phyloP scores from a whole-genome alignment of 1,140 invertebrate species.

The Leptopilina boulardi region DNA sequence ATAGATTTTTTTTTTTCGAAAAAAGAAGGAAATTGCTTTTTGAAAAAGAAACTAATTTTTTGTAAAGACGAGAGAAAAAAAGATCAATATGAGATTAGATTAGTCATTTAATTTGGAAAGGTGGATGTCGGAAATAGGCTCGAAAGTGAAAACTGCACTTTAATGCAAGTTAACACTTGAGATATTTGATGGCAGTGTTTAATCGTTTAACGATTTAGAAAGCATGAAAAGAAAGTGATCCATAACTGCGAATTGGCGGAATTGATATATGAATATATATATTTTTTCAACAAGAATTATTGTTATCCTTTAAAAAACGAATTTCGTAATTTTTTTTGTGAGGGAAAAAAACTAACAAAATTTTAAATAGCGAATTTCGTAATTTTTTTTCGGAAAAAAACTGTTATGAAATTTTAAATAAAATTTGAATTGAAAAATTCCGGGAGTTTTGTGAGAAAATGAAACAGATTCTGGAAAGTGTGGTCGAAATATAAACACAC shows the following conservation, averaged over 20 bases:
- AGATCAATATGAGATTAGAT: too few relatives aligned
- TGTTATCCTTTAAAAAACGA: not conserved
- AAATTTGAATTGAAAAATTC: too few relatives aligned
- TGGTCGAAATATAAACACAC: not conserved
- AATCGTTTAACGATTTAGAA: conserved; percentile 13
- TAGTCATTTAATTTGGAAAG: conserved; percentile 10
- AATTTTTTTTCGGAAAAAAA: too few relatives aligned
- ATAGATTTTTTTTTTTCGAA: too few relatives aligned
- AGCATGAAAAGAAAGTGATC: conserved; percentile 13
- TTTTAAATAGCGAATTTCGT: too few relatives aligned
- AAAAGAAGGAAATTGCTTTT: too few relatives aligned
- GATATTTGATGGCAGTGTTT: conserved; percentile 26
- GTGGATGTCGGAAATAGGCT: not conserved
- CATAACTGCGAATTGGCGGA: not conserved
- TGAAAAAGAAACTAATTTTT: not conserved
- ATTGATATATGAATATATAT: too few relatives aligned
- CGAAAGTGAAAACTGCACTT: conserved; percentile 1
- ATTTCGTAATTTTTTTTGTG: too few relatives aligned
- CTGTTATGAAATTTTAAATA: too few relatives aligned
- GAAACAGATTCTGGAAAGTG: too few relatives aligned
- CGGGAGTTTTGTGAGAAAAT: not conserved
- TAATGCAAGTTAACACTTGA: conserved; percentile 8
- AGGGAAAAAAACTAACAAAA: too few relatives aligned
- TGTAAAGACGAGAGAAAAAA: not conserved
- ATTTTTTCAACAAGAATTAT: too few relatives aligned